Percentiles rank a stretch among this genome's conserved stretches.
Evolutionary conservation across 2,888 invertebrate genomes (phyloP).

Genomic region (Opisthograptis luteolata): DNA sequence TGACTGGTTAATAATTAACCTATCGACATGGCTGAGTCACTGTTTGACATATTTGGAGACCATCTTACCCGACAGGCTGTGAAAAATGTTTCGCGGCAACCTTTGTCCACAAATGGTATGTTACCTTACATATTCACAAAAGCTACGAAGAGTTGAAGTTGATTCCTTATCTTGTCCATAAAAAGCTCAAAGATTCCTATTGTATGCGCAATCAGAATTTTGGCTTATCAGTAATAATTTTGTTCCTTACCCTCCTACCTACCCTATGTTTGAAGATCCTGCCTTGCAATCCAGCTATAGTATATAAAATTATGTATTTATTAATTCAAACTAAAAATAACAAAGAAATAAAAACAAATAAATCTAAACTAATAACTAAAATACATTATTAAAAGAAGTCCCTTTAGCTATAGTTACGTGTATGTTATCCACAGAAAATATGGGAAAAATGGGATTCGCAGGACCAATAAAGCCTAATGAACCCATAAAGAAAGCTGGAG

Average conservation of each 20-base stretch:
- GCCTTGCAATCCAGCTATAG: no score
- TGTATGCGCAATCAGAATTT: no score
- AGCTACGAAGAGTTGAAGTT: neutral
- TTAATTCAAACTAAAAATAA: no score
- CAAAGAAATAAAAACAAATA: no score
- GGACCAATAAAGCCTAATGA: slow-evolving; percentile 71
- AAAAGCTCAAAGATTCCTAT: neutral
- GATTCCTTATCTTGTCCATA: neutral
- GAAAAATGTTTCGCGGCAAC: slow-evolving; percentile 71
- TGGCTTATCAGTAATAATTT: no score
- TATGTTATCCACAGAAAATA: slow-evolving; percentile 57
- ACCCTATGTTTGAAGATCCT: no score
- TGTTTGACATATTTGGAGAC: slow-evolving; percentile 73
- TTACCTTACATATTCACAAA: neutral
- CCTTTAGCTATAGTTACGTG: no score
- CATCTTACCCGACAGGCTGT: slow-evolving; percentile 57
- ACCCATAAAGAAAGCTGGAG: slow-evolving; percentile 62
- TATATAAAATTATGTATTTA: no score
- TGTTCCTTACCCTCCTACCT: neutral
- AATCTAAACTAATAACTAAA: no score
- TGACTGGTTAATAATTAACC: neutral
- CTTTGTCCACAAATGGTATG: slow-evolving; percentile 57
- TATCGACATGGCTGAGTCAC: slow-evolving; percentile 62
- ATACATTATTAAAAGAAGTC: no score
- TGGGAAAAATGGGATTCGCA: slow-evolving; percentile 62